Evolutionary conservation across 2,888 invertebrate genomes (phyloP).

Genomic region (Lucinisca nassula): DNA sequence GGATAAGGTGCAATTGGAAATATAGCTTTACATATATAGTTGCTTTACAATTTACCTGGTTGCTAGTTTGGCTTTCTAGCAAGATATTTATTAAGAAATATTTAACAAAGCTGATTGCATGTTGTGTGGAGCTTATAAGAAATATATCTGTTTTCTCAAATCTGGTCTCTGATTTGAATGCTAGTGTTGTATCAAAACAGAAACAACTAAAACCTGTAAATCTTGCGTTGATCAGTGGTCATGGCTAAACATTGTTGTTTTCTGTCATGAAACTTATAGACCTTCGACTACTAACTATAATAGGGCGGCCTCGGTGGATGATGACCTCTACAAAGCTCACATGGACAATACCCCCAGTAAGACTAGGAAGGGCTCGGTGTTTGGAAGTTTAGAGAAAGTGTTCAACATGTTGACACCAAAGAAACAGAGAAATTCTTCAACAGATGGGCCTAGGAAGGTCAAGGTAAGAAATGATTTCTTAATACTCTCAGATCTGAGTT

Average conservation of each 20-base stretch:
- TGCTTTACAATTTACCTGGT: too few species aligned
- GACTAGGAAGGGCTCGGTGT: conserved; percentile 89
- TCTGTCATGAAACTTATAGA: conserved; percentile 49
- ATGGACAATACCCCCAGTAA: conserved; percentile 82
- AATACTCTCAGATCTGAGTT: too few species aligned
- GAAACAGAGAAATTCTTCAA: conserved; percentile 85
- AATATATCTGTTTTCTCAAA: too few species aligned
- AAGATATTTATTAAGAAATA: too few species aligned
- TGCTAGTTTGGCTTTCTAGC: too few species aligned
- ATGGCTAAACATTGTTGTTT: conserved; percentile 50
- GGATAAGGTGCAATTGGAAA: too few species aligned
- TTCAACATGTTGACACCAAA: conserved; percentile 92
- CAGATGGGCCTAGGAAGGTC: conserved; percentile 87
- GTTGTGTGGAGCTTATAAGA: too few species aligned
- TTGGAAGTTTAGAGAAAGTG: conserved; percentile 92
- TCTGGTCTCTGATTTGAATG: too few species aligned
- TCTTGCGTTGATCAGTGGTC: conserved; percentile 47
- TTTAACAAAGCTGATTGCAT: too few species aligned
- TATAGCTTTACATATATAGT: too few species aligned
- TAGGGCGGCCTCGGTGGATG: conserved; percentile 87
- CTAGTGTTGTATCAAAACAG: too few species aligned
- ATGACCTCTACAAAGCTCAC: conserved; percentile 84
- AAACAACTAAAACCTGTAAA: neutral
- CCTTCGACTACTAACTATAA: conserved; percentile 52
- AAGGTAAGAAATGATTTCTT: conserved; percentile 86